Evolutionary conservation across 2,888 invertebrate species (phyloP), one percentile per base, ranked within the genome.

Genomic region (Harpalus rubripes): DNA sequence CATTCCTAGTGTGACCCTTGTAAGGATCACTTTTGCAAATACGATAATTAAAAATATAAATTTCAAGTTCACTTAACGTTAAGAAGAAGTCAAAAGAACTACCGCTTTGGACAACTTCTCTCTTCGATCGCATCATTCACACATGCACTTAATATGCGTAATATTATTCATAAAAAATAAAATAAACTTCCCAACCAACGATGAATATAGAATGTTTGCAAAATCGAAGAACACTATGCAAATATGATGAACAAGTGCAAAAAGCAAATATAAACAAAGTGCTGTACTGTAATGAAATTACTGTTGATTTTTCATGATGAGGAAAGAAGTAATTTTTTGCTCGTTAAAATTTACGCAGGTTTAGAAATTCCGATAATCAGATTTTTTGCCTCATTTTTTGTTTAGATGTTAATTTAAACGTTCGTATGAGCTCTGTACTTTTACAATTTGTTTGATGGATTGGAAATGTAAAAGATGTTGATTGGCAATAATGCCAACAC

Each of bases 311-410:
- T 74, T 18, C 52, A 52, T 74, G 74, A 74, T 74, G 74, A 74
- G 74, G 41, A 74, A 74, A 74, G 74, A 74, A 74, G n/a, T 7
- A 41, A 74, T 44, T 74, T 74, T 74, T 74, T 74, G 74, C 52
- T 74, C 52, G 52, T 74, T 74, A 74, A 74, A 74, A 22, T 74
- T 52, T 74, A 44, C 74, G 52, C 52, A 44, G 74, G 72, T 44
- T 72, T 52, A 74, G 52, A 52, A 52, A 74, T 74, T 8, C 15
- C 22, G 22, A 44, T 74, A 74, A 44, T 74, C 74, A 32, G 39
- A 74, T 68, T 41, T 74, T 74, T 74, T 74, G 74, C 74, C 74
- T 8, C 22, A 74, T 44, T 74, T 74, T 74, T 74, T 52, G 74
- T 72, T 39, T 15, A 32, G 72, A 52, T 74, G 74, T 52, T 52